Evolutionary conservation across 2,888 invertebrate species (phyloP), one percentile per base, ranked within the genome.

Genomic region (Paralinhomoeus sp.): DNA sequence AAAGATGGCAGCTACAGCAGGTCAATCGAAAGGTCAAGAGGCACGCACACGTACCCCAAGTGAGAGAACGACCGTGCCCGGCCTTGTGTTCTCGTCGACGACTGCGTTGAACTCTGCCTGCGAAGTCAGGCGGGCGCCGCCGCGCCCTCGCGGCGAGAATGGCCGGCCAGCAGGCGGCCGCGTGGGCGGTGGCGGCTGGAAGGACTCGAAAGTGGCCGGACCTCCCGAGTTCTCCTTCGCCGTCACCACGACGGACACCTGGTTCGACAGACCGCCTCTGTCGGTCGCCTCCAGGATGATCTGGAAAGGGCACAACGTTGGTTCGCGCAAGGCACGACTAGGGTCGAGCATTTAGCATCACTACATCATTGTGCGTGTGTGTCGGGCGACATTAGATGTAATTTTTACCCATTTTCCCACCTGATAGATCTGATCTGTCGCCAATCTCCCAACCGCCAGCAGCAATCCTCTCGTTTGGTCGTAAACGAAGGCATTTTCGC

Each of bases 61-160:
- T 1, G 51, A 48, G n/a, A 57, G 53, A 15, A 60, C 57, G 13
- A 60, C 52, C 2, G 58, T 53, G 39, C 56, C 54, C 9, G 55
- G 48, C 17, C 57, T 55, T 1, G 56, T 57, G 23, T 54, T 53
- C 48, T 60, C 60, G 39, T 48, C 49, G 20, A 60, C 41, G 2
- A 22, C 31, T 3, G 41, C 35, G 7, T 5, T 7, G 24, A 35
- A 41, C 41, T 41, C 41, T 3, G 12, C 18, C 31, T 20, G 13
- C 3, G 3, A 13, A 3, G 35, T 35, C 9, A 3, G n/a, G 35
- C 12, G n/a, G 35, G 7, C n/a, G 35, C 12, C 35, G 3, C 9
- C 9, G 17, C 5, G 35, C 27, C 7, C 27, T 27, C 12, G 7
- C 5, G 27, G 27, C 7, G 27, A 12, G 5, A 9, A 12, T 12